These are phyloP conservation scores for Lymantria monacha DNA, from an alignment of 2,888 invertebrate genomes.

Conservation along the genomic window DNA sequence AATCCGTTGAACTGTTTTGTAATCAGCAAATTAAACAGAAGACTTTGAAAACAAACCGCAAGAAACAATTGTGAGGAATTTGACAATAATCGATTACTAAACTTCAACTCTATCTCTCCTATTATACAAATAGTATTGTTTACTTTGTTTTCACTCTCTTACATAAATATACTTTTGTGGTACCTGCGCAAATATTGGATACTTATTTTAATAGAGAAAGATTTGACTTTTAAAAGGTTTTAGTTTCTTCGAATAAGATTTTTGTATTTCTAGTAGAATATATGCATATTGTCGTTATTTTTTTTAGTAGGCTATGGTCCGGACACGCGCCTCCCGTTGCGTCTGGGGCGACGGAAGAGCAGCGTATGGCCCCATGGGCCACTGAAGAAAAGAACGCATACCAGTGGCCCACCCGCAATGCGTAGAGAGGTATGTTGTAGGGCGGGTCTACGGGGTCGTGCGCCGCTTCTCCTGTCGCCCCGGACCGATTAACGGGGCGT, in stretches of 20 bases:
- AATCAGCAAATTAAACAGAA: slow-evolving; percentile 40
- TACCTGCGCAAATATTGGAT: slow-evolving; percentile 6
- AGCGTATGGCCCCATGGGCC: too few relatives aligned
- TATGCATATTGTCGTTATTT: too few relatives aligned
- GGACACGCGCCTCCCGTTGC: too few relatives aligned
- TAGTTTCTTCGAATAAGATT: not conserved
- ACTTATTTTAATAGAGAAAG: slow-evolving; percentile 7
- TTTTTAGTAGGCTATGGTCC: too few relatives aligned
- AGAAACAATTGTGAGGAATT: slow-evolving; percentile 28
- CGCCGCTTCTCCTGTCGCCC: too few relatives aligned
- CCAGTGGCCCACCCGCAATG: too few relatives aligned
- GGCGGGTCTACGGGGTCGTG: too few relatives aligned
- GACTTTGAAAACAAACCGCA: slow-evolving; percentile 24
- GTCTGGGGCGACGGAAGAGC: too few relatives aligned
- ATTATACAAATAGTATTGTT: slow-evolving; percentile 16
- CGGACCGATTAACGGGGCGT: too few relatives aligned
- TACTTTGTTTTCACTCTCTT: slow-evolving; percentile 16
- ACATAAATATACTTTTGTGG: slow-evolving; percentile 14
- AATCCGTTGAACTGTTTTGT: slow-evolving; percentile 26
- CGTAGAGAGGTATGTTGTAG: too few relatives aligned
- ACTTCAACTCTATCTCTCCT: slow-evolving; percentile 15
- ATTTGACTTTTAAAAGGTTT: not conserved
- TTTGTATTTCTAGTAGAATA: too few relatives aligned
- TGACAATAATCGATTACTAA: slow-evolving; percentile 30
- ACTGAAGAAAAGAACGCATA: too few relatives aligned